Conservation (phyloP, 2,797 vertebrate genomes). For the Malacoctenus gilli region DNA sequence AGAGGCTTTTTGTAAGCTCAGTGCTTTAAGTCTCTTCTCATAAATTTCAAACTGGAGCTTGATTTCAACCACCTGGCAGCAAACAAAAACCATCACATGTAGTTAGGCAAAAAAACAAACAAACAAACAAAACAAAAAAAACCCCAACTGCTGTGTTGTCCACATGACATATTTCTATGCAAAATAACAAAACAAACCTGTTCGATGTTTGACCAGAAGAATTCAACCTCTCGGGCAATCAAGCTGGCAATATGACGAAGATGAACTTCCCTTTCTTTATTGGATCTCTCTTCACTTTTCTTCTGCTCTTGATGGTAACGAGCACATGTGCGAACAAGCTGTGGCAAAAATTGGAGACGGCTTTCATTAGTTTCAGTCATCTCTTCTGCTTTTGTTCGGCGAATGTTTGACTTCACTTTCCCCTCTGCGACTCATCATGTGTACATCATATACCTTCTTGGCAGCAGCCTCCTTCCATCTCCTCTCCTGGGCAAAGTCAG, state of each 20-base stretch:
- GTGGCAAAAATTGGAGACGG: too few relatives aligned
- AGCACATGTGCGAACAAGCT: slow-evolving; percentile 92
- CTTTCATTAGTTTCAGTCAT: too few relatives aligned
- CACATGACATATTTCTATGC: background rate
- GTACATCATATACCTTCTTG: slow-evolving; percentile 89
- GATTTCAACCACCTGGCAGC: slow-evolving; percentile 90
- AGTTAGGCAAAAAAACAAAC: background rate
- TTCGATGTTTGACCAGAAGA: slow-evolving; percentile 95
- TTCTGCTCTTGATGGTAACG: slow-evolving; percentile 90
- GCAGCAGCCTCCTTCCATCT: slow-evolving; percentile 98
- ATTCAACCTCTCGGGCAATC: slow-evolving; percentile 91
- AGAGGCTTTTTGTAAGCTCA: slow-evolving; percentile 83
- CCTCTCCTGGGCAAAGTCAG: slow-evolving; percentile 97
- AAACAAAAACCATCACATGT: background rate
- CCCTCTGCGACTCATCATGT: background rate
- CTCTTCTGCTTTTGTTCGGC: slow-evolving; percentile 6
- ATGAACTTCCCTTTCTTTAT: slow-evolving; percentile 86
- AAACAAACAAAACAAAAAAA: too few relatives aligned
- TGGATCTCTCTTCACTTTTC: slow-evolving; percentile 83
- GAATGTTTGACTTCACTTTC: slow-evolving; percentile 6
- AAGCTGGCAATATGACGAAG: slow-evolving; percentile 89
- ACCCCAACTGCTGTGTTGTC: too few relatives aligned
- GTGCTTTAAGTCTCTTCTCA: slow-evolving; percentile 87
- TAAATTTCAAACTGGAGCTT: slow-evolving; percentile 93
- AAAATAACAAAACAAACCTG: slow-evolving; percentile 76